Percentiles rank a stretch among this genome's conserved stretches.
Evolutionary conservation across 2,888 invertebrate genomes (phyloP).

Genomic region (Coenonympha arcania): DNA sequence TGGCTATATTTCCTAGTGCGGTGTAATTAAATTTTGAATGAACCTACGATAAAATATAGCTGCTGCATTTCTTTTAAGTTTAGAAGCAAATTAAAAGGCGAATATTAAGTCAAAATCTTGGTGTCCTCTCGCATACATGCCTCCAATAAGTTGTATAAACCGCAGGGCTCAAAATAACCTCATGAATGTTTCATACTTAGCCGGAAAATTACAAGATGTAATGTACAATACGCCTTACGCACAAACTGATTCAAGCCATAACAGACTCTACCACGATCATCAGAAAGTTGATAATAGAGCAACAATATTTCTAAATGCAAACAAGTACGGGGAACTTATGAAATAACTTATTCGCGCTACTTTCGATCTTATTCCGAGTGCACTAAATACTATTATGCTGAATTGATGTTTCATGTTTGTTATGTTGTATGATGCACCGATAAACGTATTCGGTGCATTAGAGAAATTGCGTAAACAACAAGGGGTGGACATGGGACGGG

Average conservation of each 20-base stretch:
- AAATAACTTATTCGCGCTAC: neutral
- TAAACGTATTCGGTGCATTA: constrained; percentile 26
- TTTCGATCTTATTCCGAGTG: neutral
- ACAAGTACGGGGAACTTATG: neutral
- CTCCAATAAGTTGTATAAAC: constrained; percentile 31
- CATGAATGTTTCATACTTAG: constrained; percentile 38
- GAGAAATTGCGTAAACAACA: constrained; percentile 27
- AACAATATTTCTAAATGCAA: neutral
- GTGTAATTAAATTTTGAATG: no score
- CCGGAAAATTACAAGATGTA: constrained; percentile 34
- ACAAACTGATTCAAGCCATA: constrained; percentile 35
- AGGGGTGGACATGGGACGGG: constrained; percentile 17
- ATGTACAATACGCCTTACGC: constrained; percentile 25
- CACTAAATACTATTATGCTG: neutral
- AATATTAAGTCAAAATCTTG: neutral
- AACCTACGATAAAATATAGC: no score
- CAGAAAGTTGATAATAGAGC: constrained; percentile 1
- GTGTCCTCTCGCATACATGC: constrained; percentile 22
- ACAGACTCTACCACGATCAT: neutral
- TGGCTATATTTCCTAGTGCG: no score
- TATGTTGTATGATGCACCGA: constrained; percentile 12
- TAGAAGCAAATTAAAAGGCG: no score
- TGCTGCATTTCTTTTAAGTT: no score
- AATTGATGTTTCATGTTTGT: neutral
- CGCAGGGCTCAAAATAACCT: constrained; percentile 31